phyloP scores from a whole-genome alignment of 2,797 vertebrate genomes.

The Nasua narica region DNA sequence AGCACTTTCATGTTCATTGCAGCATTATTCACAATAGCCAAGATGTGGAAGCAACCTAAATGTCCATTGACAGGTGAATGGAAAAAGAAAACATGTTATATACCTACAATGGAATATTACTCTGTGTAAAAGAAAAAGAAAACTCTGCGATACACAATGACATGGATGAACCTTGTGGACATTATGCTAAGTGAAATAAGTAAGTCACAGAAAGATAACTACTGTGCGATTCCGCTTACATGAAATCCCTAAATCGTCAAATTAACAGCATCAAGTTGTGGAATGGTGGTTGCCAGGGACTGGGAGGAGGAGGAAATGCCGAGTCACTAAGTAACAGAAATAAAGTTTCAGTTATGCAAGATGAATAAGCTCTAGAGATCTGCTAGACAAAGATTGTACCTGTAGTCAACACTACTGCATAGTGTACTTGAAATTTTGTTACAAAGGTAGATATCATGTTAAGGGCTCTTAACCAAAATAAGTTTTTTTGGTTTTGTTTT shows the following conservation, averaged over 20 bases:
- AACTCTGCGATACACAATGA: not conserved
- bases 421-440: not conserved
- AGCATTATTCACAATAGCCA: not conserved
- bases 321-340: not conserved
- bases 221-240: not conserved
- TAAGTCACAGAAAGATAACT: not conserved
- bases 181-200: not conserved
- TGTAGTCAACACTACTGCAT: not conserved
- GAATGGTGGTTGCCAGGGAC: not conserved
- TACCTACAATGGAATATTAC: not conserved
- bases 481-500: not conserved
- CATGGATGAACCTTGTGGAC: not conserved
- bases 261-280: not conserved
- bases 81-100: not conserved
- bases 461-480: not conserved
- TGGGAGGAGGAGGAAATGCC: not conserved
- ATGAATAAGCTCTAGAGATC: not conserved
- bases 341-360: not conserved
- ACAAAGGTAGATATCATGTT: not conserved
- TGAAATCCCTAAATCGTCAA: not conserved
- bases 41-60: not conserved
- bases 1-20: not conserved
- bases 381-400: not conserved
- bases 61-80: not conserved
- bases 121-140: not conserved